Evolutionary conservation across 2,113 vertebrate species (phyloP).

Genomic region (Dunckerocampus dactyliophorus): DNA sequence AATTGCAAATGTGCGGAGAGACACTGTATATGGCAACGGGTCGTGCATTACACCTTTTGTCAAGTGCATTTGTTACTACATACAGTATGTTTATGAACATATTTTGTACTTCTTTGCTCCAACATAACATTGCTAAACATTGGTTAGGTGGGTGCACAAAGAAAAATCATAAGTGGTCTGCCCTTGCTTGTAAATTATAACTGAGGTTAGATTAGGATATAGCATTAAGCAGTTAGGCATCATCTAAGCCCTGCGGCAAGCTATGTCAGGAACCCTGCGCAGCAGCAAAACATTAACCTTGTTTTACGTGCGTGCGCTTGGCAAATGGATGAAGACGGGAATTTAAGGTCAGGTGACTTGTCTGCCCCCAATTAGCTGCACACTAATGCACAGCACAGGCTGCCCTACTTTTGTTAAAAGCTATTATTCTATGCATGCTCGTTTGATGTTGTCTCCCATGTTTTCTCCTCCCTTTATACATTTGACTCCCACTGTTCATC

Average conservation of each 20-base stretch:
- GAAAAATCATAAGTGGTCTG: neutral
- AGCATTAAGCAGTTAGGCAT: conserved; percentile 9
- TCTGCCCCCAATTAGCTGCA: neutral
- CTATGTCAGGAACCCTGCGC: conserved; percentile 2
- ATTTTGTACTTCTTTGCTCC: neutral
- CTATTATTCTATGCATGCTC: neutral
- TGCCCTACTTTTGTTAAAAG: neutral
- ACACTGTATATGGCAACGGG: no score
- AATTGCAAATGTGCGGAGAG: no score
- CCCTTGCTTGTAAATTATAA: neutral
- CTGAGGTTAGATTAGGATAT: conserved; percentile 6
- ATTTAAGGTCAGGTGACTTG: conserved; percentile 4
- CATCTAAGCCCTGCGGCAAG: neutral
- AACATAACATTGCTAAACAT: neutral
- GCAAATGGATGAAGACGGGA: neutral
- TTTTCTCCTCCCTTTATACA: no score
- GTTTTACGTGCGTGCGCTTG: neutral
- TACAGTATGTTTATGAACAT: neutral
- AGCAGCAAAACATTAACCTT: conserved; percentile 9
- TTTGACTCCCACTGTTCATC: no score
- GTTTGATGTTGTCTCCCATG: no score
- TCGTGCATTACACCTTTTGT: no score
- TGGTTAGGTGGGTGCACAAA: neutral
- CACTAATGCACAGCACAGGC: neutral
- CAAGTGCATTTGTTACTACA: neutral